Percentiles rank a stretch among this genome's conserved stretches.
These are phyloP conservation scores for Xanthia icteritia DNA, from an alignment of 2,888 invertebrate genomes.

Conservation along the genomic window DNA sequence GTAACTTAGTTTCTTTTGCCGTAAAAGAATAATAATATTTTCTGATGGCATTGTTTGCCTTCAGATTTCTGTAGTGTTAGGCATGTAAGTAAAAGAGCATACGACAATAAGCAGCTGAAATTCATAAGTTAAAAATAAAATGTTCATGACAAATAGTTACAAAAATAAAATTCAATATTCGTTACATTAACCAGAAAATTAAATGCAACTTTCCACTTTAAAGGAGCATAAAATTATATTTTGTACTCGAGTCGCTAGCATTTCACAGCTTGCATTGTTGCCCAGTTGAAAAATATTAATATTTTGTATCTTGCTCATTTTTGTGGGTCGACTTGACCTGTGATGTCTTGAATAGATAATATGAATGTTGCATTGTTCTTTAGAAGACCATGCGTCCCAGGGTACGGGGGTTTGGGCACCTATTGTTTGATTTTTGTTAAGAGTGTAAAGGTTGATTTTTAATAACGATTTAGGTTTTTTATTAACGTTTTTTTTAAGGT, in stretches of 20 bases:
- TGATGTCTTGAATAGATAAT: slow-evolving; percentile 80
- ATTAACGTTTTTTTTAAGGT: too few relatives aligned
- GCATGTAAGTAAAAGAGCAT: neutral
- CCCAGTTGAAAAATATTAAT: slow-evolving; percentile 73
- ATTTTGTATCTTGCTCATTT: slow-evolving; percentile 66
- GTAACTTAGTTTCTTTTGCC: neutral
- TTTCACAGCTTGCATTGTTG: slow-evolving; percentile 65
- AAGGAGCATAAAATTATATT: slow-evolving; percentile 28
- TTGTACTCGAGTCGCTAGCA: slow-evolving; percentile 34
- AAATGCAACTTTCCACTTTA: slow-evolving; percentile 10
- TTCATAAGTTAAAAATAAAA: neutral
- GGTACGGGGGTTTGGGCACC: slow-evolving; percentile 62
- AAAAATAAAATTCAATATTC: neutral
- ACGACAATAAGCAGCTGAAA: neutral
- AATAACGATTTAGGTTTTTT: slow-evolving; percentile 59
- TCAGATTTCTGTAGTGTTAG: neutral
- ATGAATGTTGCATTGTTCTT: slow-evolving; percentile 72
- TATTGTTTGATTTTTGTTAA: slow-evolving; percentile 56
- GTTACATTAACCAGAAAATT: slow-evolving; percentile 22
- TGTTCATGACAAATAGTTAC: neutral
- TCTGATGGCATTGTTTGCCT: neutral
- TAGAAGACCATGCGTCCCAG: slow-evolving; percentile 66
- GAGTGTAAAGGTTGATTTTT: slow-evolving; percentile 53
- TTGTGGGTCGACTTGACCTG: slow-evolving; percentile 69
- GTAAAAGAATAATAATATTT: neutral